Evolutionary conservation across 2,888 invertebrate species (phyloP).

Genomic region (Cantharis rufa): DNA sequence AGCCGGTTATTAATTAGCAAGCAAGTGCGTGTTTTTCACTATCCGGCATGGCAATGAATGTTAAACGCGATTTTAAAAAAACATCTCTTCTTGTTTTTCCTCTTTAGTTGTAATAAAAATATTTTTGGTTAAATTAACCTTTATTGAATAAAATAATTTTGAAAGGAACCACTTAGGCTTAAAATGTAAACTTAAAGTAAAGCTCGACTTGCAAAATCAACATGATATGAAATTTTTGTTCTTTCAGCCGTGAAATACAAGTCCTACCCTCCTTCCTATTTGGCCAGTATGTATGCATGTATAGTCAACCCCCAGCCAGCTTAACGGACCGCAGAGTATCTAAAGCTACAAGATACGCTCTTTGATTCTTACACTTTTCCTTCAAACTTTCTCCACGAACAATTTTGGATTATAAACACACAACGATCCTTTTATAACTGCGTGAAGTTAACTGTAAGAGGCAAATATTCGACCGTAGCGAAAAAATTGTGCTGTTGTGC

Average conservation of each 20-base stretch:
- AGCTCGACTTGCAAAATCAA: constrained; percentile 48
- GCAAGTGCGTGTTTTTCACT: not conserved
- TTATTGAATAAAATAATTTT: constrained; percentile 1
- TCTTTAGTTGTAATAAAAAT: not conserved
- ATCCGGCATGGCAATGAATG: not conserved
- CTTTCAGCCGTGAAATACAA: constrained; percentile 48
- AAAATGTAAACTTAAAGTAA: constrained; percentile 40
- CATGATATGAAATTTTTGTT: constrained; percentile 54
- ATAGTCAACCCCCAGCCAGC: constrained; percentile 5
- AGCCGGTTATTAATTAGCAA: not conserved
- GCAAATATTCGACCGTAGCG: too few relatives aligned
- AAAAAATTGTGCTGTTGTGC: not conserved
- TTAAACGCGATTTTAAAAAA: too few relatives aligned
- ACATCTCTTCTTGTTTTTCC: not conserved
- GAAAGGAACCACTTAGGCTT: constrained; percentile 36
- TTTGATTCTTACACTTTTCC: constrained; percentile 17
- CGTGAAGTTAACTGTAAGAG: not conserved
- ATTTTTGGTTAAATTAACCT: not conserved
- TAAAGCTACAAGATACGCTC: constrained; percentile 19
- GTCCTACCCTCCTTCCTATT: constrained; percentile 35
- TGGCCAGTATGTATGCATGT: constrained; percentile 9
- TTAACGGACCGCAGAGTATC: constrained; percentile 25
- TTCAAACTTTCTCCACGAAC: constrained; percentile 3
- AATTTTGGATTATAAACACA: constrained; percentile 1
- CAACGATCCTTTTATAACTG: not conserved